A percentile compares a stretch with the other conserved stretches of the same genome.
phyloP scores from a whole-genome alignment of 2,888 invertebrate species.

The Ichneumoninae sp. region DNA sequence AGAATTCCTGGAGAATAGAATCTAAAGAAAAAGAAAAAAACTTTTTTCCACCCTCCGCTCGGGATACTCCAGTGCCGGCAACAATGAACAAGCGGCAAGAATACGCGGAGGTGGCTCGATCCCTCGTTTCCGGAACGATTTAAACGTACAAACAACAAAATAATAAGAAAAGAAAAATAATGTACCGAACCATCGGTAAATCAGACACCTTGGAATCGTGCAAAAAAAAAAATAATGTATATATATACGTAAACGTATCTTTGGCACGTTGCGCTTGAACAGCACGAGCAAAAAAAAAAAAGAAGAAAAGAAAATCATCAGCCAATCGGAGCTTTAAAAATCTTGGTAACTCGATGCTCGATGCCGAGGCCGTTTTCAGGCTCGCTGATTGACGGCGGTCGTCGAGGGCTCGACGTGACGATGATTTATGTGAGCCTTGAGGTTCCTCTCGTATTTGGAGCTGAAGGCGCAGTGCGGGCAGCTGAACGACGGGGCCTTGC shows the following conservation, averaged over 20 bases:
- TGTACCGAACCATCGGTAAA: not conserved
- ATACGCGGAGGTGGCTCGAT: slow-evolving; percentile 38
- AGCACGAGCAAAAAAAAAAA: not conserved
- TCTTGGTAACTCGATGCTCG: slow-evolving; percentile 14
- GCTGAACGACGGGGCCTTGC: slow-evolving; percentile 84
- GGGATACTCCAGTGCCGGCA: slow-evolving; percentile 40
- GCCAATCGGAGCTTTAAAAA: slow-evolving; percentile 16
- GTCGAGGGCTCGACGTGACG: slow-evolving; percentile 77
- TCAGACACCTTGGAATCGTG: not conserved
- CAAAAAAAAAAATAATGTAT: slow-evolving; percentile 22
- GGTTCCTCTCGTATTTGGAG: slow-evolving; percentile 84
- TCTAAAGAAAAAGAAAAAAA: not conserved
- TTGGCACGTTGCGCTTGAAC: slow-evolving; percentile 65
- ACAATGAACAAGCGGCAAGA: slow-evolving; percentile 58
- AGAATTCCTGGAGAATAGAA: slow-evolving; percentile 34
- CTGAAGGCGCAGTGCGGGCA: slow-evolving; percentile 84
- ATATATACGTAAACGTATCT: slow-evolving; percentile 55
- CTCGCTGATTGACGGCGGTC: slow-evolving; percentile 75
- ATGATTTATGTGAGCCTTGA: slow-evolving; percentile 84
- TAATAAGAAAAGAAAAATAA: slow-evolving; percentile 4
- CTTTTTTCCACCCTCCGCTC: slow-evolving; percentile 31
- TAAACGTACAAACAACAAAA: slow-evolving; percentile 14
- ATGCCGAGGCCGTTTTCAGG: slow-evolving; percentile 40
- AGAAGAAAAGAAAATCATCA: slow-evolving; percentile 3
- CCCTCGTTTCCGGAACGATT: slow-evolving; percentile 3